These are phyloP conservation scores for Gadus macrocephalus DNA, from an alignment of 2,113 vertebrate genomes.

Conservation along the genomic window DNA sequence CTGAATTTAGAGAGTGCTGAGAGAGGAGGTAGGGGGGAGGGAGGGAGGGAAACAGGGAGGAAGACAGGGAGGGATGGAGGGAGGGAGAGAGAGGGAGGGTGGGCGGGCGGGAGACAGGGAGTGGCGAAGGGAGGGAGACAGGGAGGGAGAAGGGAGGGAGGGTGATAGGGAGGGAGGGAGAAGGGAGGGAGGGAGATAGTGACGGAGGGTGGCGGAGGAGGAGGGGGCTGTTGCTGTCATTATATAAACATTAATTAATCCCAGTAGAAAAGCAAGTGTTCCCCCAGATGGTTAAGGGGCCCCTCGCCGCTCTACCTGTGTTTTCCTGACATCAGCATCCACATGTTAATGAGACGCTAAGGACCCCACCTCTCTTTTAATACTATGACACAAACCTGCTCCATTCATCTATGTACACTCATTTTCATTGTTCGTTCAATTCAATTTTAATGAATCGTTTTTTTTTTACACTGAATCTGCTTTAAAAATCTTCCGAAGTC, in stretches of 20 bases:
- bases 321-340: too few relatives aligned
- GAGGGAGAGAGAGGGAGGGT: slow-evolving; percentile 11
- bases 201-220: background rate
- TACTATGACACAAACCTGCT: too few relatives aligned
- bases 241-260: slow-evolving; percentile 36
- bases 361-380: too few relatives aligned
- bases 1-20: background rate
- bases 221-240: slow-evolving; percentile 31
- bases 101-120: slow-evolving; percentile 5
- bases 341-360: too few relatives aligned
- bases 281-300: background rate
- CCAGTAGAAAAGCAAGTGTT: slow-evolving; percentile 19
- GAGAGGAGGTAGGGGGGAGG: background rate
- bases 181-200: slow-evolving; percentile 19
- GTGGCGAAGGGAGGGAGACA: slow-evolving; percentile 12
- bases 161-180: background rate
- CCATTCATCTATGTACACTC: too few relatives aligned
- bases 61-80: background rate
- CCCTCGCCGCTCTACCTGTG: background rate
- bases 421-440: too few relatives aligned
- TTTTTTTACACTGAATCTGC: too few relatives aligned
- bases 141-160: background rate
- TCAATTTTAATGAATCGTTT: too few relatives aligned
- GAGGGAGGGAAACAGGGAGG: slow-evolving; percentile 6
- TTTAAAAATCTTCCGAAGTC: too few relatives aligned